Evolutionary conservation across 1,140 invertebrate species (phyloP).

Genomic region (Heliconius hewitsoni): DNA sequence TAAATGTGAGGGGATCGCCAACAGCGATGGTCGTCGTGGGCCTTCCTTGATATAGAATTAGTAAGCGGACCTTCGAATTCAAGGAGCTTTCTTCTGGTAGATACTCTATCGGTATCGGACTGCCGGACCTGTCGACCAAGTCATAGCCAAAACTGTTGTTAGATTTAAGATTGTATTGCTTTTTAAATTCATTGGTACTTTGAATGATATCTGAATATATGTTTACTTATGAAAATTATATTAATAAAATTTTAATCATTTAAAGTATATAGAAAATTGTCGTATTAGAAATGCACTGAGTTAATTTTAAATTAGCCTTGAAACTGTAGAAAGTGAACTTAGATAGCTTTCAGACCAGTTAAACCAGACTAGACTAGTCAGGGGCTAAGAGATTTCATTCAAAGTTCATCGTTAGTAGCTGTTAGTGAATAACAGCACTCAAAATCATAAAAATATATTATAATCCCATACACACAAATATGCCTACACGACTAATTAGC

Average conservation of each 20-base stretch:
- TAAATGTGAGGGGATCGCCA: conserved; percentile 95
- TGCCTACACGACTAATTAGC: conserved; percentile 28
- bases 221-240: background rate
- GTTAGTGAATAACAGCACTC: conserved; percentile 79
- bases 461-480: conserved; percentile 33
- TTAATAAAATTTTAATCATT: background rate
- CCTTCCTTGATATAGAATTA: conserved; percentile 93
- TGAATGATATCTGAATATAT: conserved; percentile 59
- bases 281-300: background rate
- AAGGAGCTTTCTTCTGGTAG: conserved; percentile 94
- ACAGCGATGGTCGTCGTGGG: conserved; percentile 96
- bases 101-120: conserved; percentile 95
- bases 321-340: background rate
- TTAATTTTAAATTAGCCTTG: background rate
- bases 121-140: conserved; percentile 87
- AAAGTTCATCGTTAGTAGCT: conserved; percentile 80
- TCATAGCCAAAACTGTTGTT: conserved; percentile 73
- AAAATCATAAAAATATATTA: conserved; percentile 41
- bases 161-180: conserved; percentile 59
- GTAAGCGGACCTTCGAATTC: conserved; percentile 91
- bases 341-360: conserved; percentile 6
- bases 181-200: conserved; percentile 48
- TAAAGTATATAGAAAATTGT: too few species aligned
- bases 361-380: background rate
- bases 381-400: conserved; percentile 58